Percentiles rank a stretch among this genome's conserved stretches.
These are phyloP conservation scores for Chloroclystis v-ata DNA, from an alignment of 2,888 invertebrate genomes.

Conservation along the genomic window DNA sequence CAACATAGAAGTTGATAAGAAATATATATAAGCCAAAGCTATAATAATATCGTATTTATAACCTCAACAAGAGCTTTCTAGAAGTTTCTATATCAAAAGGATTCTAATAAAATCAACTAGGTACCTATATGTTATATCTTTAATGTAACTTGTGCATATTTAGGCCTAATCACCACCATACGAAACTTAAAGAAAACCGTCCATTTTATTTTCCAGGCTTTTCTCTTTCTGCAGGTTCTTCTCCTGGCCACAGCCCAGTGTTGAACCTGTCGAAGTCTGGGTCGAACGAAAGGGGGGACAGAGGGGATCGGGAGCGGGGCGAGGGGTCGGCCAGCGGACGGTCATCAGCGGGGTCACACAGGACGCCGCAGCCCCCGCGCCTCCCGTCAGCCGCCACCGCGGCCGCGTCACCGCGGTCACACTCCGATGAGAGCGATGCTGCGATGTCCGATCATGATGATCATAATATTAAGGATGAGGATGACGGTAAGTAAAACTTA, in stretches of 20 bases:
- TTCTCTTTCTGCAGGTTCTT: slow-evolving; percentile 80
- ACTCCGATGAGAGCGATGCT: slow-evolving; percentile 89
- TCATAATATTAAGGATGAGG: slow-evolving; percentile 89
- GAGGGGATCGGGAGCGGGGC: slow-evolving; percentile 69
- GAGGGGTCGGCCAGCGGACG: slow-evolving; percentile 74
- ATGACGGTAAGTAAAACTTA: slow-evolving; percentile 79
- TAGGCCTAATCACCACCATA: slow-evolving; percentile 4
- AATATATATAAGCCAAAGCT: too few species aligned
- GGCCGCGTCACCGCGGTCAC: slow-evolving; percentile 82
- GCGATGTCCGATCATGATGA: slow-evolving; percentile 92
- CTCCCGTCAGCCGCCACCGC: slow-evolving; percentile 76
- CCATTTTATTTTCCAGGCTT: slow-evolving; percentile 30
- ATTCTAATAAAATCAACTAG: too few species aligned
- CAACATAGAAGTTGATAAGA: too few species aligned
- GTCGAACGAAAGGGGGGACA: slow-evolving; percentile 80
- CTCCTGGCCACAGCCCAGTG: slow-evolving; percentile 94
- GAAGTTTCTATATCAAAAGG: too few species aligned
- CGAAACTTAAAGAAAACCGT: slow-evolving; percentile 5
- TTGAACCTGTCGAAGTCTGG: slow-evolving; percentile 94
- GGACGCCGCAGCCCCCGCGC: slow-evolving; percentile 78
- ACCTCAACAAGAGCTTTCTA: too few species aligned
- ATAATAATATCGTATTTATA: too few species aligned
- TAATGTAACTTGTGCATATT: too few species aligned
- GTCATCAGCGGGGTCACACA: slow-evolving; percentile 79
- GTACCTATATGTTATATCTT: too few species aligned